A percentile compares a stretch with the other conserved stretches of the same genome.
phyloP scores from a whole-genome alignment of 2,888 invertebrate genomes.

The Plebejus argus region DNA sequence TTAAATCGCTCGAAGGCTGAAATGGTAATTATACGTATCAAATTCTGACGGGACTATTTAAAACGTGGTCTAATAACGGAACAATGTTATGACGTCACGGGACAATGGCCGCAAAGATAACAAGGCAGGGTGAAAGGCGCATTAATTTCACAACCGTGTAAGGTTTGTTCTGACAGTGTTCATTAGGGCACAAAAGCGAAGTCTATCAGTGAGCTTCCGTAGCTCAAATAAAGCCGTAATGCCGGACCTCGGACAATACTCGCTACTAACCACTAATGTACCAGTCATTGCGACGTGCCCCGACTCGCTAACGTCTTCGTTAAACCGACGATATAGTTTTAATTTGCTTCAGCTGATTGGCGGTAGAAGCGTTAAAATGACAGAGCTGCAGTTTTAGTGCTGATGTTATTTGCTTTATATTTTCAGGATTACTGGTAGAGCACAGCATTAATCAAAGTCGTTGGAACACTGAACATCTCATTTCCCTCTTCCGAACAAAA shows the following conservation, averaged over 20 bases:
- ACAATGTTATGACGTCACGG: conserved; percentile 55
- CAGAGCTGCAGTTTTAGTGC: neutral
- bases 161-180: conserved; percentile 72
- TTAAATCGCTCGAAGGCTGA: neutral
- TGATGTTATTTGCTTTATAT: neutral
- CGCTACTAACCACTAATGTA: conserved; percentile 33
- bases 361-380: conserved; percentile 10
- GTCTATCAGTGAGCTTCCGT: conserved; percentile 71
- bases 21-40: neutral
- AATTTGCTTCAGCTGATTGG: conserved; percentile 21
- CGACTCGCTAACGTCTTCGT: conserved; percentile 31
- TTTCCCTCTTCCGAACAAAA: neutral
- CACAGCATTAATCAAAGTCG: neutral
- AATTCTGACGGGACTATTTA: neutral
- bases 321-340: conserved; percentile 19
- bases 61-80: conserved; percentile 31
- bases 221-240: conserved; percentile 64
- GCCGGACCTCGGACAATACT: conserved; percentile 57
- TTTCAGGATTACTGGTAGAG: neutral
- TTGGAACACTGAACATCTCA: neutral
- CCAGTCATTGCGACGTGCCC: conserved; percentile 33
- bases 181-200: conserved; percentile 71
- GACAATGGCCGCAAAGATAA: conserved; percentile 68
- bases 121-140: conserved; percentile 62
- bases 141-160: conserved; percentile 60